Percentiles rank a stretch among this genome's conserved stretches.
Evolutionary conservation across 2,888 invertebrate species (phyloP).

Genomic region (Charanyca ferruginea): DNA sequence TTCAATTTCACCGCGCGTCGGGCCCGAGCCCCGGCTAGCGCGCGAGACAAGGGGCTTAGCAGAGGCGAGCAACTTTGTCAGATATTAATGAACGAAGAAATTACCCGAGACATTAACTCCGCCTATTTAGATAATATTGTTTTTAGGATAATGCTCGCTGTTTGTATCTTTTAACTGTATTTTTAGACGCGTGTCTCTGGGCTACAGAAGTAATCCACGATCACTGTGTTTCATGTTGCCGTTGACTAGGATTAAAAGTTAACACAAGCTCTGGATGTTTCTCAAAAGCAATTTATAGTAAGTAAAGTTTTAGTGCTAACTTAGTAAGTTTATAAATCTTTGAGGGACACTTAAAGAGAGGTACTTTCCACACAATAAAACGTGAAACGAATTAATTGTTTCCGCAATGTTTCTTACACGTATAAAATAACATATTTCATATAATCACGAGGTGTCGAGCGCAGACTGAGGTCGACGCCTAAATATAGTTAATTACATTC

Average conservation of each 20-base stretch:
- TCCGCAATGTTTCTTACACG: neutral
- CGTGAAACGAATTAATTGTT: constrained; percentile 17
- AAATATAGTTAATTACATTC: constrained; percentile 53
- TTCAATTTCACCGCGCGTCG: constrained; percentile 66
- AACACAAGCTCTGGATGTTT: constrained; percentile 2
- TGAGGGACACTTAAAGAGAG: constrained; percentile 2
- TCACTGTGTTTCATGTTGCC: neutral
- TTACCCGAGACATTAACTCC: constrained; percentile 75
- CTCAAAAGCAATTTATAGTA: constrained; percentile 12
- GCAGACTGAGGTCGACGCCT: constrained; percentile 30
- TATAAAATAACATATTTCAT: constrained; percentile 28
- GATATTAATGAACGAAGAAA: constrained; percentile 82
- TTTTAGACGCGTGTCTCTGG: constrained; percentile 16
- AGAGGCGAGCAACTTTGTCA: constrained; percentile 77
- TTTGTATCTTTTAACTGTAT: constrained; percentile 42
- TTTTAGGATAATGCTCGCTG: constrained; percentile 65
- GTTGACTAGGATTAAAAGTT: constrained; percentile 9
- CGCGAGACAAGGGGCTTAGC: constrained; percentile 73
- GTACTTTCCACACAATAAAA: constrained; percentile 7
- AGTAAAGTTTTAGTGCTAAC: no score
- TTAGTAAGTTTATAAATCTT: constrained; percentile 22
- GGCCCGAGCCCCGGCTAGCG: constrained; percentile 39
- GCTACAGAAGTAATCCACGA: constrained; percentile 11
- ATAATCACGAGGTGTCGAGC: constrained; percentile 24
- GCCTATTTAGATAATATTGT: constrained; percentile 74